Conservation (phyloP, 2,113 vertebrate genomes). For the Pachypanchax playfairii region DNA sequence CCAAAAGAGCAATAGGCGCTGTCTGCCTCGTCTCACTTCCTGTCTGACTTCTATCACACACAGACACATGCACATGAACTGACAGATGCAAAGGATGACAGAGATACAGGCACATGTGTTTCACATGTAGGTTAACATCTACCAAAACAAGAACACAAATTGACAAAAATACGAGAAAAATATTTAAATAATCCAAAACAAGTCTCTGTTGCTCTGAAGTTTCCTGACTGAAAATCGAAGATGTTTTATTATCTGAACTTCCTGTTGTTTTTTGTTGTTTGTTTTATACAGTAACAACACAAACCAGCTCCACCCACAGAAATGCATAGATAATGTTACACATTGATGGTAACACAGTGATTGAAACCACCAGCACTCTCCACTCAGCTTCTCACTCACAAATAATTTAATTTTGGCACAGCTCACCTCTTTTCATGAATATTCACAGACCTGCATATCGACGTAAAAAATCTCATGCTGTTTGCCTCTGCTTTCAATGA, state of each 20-base stretch:
- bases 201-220: neutral
- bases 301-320: neutral
- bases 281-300: too few relatives aligned
- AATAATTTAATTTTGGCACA: conserved; percentile 36
- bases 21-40: conserved; percentile 31
- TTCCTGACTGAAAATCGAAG: neutral
- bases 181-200: neutral
- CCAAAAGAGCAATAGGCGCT: conserved; percentile 56
- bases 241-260: neutral
- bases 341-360: conserved; percentile 38
- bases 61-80: neutral
- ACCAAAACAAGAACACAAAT: neutral
- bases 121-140: neutral
- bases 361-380: conserved; percentile 13
- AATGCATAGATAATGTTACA: conserved; percentile 27
- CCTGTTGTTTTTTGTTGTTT: too few relatives aligned
- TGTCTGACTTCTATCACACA: conserved; percentile 23
- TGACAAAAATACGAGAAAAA: neutral
- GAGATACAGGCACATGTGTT: neutral
- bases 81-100: neutral
- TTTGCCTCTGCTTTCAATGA: conserved; percentile 24
- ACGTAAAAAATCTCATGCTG: conserved; percentile 29
- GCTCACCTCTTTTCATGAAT: conserved; percentile 36
- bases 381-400: conserved; percentile 4
- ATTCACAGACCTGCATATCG: neutral